Base-by-base conservation (phyloP, 2,888 invertebrate species). In the Geotrupes spiniger region DNA sequence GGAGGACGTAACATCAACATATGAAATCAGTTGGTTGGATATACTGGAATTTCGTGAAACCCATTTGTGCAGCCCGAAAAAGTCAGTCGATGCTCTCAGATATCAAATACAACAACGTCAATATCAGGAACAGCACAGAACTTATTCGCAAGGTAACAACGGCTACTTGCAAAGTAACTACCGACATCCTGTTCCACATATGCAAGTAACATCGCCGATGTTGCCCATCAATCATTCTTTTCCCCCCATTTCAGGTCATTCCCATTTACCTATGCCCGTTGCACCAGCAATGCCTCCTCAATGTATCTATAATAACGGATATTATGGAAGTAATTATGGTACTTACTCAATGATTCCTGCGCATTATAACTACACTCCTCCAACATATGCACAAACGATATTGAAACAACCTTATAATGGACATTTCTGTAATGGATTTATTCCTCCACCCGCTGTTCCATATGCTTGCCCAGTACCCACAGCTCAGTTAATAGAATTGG, bases 401-500 rank as follows among this genome's bases (percentile, higher is more conserved):
- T 49, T 59, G 5, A 64, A 63, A 45, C 62, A 61, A 42, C 54
- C 62, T 49, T 66, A 63, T 12, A 79, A 79, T 51, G 79, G 78
- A 0, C 78, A 74, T 61, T 59, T 58, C 47, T 62, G 58, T 10
- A 61, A 60, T 42, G 62, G 61, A 27, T 60, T 57, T 42, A 47
- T 58, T 40, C 75, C 75, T 0, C 54, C 53, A 52, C 66, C 3
- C 21, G 6, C 74, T 11, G 71, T 72, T 17, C 70, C 74, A 54
- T 57, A 59, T 48, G 74, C 75, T 58, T 78, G 76, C 56, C 57
- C 77, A 9, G 83, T 85, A 5, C 85, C 85, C 0, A 85, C 85
- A 0, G 85, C 74, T 1, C 82, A 83, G 61, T 68, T 87, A 8
- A 85, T 87, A 53, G 86, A 86, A 63, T 59, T 86, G 10, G 85